Evolutionary conservation across 2,888 invertebrate genomes (phyloP), one percentile per base, ranked within the genome.

Genomic region (Eupithecia insigniata): DNA sequence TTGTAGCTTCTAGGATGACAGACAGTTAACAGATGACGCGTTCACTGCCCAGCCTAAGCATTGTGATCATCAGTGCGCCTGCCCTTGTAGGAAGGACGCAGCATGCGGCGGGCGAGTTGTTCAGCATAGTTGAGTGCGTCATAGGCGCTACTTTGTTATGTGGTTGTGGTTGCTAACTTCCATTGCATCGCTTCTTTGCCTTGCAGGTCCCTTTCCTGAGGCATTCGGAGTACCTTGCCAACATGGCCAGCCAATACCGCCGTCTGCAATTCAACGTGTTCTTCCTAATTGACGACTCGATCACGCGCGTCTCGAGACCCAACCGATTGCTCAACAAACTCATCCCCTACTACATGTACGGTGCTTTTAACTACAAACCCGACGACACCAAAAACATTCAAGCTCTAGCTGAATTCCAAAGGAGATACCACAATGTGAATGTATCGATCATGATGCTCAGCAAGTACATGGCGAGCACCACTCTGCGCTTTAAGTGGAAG

Each of bases 391-490:
- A 74, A 39, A 81, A 82, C 61, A 83, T 82, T 76, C 81, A 81
- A 67, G 87, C 89, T 70, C 76, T 90, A 28, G 78, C 76, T 64
- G 85, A 88, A 34, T 87, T 94, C 62, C 82, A 90, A 73, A 81
- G 79, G 58, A 87, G 83, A 76, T 89, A 90, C 79, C 88, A 88
- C 39, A 94, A 94, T 74, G 86, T 95, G 0, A 91, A 92, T 55
- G 79, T 95, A 10, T 90, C 89, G 60, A 84, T 93, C 51, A 86
- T 87, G 78, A 77, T 84, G 62, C 72, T 91, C 72, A 86, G 89
- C 79, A 90, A 93, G 74, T 94, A 90, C 67, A 95, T 95, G 90
- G 84, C 89, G 51, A 87, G 84, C 73, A 94, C 95, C 1, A 95
- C 95, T 0, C 82, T 95, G 61, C 89, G 88, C 73, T 88, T 87